Base-by-base conservation (phyloP, 2,888 invertebrate species). In the Yponomeuta malinellus region DNA sequence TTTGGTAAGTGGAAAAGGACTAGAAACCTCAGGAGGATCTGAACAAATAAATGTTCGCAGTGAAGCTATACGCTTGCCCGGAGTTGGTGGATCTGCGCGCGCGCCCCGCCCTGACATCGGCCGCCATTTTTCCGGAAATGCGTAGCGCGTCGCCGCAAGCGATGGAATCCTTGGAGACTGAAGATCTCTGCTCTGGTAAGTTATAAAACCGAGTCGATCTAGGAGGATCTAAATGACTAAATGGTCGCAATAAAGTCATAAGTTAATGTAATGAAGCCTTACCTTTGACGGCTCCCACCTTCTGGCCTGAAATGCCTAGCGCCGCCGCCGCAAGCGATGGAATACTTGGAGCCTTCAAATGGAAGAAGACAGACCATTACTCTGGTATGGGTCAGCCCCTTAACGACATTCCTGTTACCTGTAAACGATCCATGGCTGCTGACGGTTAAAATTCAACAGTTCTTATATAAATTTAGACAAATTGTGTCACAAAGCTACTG, bases 181-280 rank as follows among this genome's bases (percentile, higher is more conserved):
- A 83, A 73, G 0, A 67, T 80, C 4, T n/a, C 37, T n/a, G 43
- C 10, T 3, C 71, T 89, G 83, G 90, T 90, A 64, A 81, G 81
- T 74, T n/a, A 43, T 5, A 43, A 8, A 59, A 15, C 15, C 2
- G 23, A 23, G 23, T 23, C 23, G 23, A 23, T 23, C 10, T 59
- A 52, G 15, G 52, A 15, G 15, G 4, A 59, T 59, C 15, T 59
- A 15, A 4, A 59, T 1, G 12, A 15, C 52, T 12, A 8, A 8
- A 10, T 12, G 52, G 33, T 33, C 52, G 52, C 52, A 52, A 52
- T 12, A 2, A 8, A 10, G 52, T 2, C 10, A 12, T 12, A 52
- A 5, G 2, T 23, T 23, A 23, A 1, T 23, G 23, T 23, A 52
- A 52, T 52, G 12, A 33, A 33, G 33, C 33, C 5, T 2, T 33